Conservation (phyloP, 2,888 invertebrate genomes). For the Digitonthophagus gazella region DNA sequence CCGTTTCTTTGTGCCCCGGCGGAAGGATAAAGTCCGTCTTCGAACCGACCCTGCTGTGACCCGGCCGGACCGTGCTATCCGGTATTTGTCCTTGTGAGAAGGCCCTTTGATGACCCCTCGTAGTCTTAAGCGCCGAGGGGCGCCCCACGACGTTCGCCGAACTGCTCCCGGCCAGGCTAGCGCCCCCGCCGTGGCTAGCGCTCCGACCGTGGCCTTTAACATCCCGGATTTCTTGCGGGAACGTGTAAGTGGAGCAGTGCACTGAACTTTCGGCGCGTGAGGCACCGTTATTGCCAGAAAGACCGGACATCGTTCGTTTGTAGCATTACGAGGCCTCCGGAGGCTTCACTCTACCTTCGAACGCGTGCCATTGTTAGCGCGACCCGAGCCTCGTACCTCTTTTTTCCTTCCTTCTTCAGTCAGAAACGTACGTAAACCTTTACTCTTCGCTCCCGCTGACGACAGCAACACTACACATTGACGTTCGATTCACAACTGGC, state of each 20-base stretch:
- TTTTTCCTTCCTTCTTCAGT: neutral
- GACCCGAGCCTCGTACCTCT: too few relatives aligned
- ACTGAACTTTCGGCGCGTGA: constrained; percentile 31
- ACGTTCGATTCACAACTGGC: neutral
- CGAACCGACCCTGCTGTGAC: constrained; percentile 79
- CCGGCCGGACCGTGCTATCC: constrained; percentile 57
- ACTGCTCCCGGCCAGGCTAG: constrained; percentile 53
- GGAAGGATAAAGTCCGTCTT: constrained; percentile 88
- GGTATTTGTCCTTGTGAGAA: constrained; percentile 85
- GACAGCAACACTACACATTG: neutral
- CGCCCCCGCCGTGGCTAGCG: constrained; percentile 79
- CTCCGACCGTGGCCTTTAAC: constrained; percentile 71
- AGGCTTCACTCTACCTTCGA: neutral
- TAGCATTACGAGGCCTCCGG: constrained; percentile 16
- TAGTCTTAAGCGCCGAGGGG: constrained; percentile 69
- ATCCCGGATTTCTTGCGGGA: constrained; percentile 45
- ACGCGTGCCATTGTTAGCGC: neutral
- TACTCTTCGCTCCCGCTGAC: neutral
- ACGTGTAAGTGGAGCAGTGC: constrained; percentile 49
- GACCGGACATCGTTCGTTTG: constrained; percentile 25
- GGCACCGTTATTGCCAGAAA: constrained; percentile 29
- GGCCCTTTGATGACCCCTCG: constrained; percentile 76
- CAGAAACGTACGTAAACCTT: neutral
- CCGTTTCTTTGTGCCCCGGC: constrained; percentile 75
- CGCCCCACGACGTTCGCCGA: constrained; percentile 53